Evolutionary conservation across 1,140 invertebrate species (phyloP), one percentile per base, ranked within the genome.

Genomic region (Drosophila nebulosa): DNA sequence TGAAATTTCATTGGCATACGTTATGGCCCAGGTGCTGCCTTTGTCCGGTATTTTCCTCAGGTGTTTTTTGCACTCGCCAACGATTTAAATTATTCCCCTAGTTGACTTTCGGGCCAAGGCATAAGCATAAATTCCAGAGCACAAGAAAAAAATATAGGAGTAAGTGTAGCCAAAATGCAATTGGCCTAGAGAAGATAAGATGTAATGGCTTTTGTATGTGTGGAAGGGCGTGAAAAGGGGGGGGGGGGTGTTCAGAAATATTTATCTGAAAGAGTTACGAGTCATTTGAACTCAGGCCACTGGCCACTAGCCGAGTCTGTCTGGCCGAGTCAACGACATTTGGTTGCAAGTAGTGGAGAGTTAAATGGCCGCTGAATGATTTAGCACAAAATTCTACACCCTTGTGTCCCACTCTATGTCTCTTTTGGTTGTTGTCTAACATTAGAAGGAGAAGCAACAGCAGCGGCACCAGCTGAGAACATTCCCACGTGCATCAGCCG

Each of bases 141-240:
- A 18, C 21, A 53, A 53, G 6, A 55, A 53, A 30, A 27, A 30
- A 58, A 52, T 7, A 21, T 36, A 32, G 27, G 39, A 32, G n/a
- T n/a, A 27, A 58, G 46, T 74, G 50, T 64, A 74, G 76, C 76
- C 79, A 66, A 63, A 84, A 77, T 64, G 69, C 80, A 85, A 85
- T 86, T 85, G 80, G 73, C 77, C 81, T 68, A 86, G 81, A 85
- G 86, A 86, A 85, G 80, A 85, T 85, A 85, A 85, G 80, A 85
- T 85, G 77, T 80, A 84, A 84, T 84, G 80, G 77, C 69, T 65
- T 77, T 79, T 77, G n/a, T 71, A 66, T 79, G n/a, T n/a, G n/a
- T n/a, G n/a, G n/a, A n/a, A n/a, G n/a, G n/a, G n/a, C n/a, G n/a
- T n/a, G n/a, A n/a, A n/a, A n/a, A n/a, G n/a, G n/a, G n/a, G n/a